These are phyloP conservation scores for Cottoperca gobio DNA, from an alignment of 2,797 vertebrate species.

Conservation along the genomic window DNA sequence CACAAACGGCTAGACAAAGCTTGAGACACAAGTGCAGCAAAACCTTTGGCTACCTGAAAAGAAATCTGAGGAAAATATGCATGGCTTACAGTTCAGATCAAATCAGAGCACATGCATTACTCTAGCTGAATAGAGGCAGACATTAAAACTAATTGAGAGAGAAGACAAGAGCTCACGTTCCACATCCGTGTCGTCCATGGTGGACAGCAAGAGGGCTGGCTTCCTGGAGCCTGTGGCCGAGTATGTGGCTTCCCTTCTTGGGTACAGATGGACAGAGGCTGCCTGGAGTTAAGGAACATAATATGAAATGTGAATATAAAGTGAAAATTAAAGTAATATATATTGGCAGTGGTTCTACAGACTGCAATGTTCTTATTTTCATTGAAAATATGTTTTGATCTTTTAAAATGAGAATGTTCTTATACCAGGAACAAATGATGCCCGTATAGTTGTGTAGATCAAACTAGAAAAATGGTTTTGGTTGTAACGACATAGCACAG, in stretches of 20 bases:
- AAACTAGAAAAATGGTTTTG: background rate
- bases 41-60: background rate
- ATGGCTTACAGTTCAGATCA: background rate
- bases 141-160: background rate
- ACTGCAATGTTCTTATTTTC: background rate
- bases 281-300: conserved; percentile 3
- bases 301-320: background rate
- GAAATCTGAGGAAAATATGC: background rate
- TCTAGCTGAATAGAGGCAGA: background rate
- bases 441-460: background rate
- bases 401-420: background rate
- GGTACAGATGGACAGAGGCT: conserved; percentile 24
- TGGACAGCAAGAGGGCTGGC: conserved; percentile 50
- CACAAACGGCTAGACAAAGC: background rate
- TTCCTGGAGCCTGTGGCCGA: conserved; percentile 57
- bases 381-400: background rate
- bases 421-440: background rate
- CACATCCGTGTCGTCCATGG: conserved; percentile 84
- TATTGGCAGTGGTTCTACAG: background rate
- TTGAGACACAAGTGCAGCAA: too few relatives aligned
- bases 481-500: background rate
- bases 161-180: conserved; percentile 79
- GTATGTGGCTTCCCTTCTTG: conserved; percentile 41
- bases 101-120: background rate
- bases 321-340: background rate